A percentile compares a stretch with the other conserved stretches of the same genome.
Evolutionary conservation across 2,113 vertebrate genomes (phyloP).

Genomic region (Caranx melampygus): DNA sequence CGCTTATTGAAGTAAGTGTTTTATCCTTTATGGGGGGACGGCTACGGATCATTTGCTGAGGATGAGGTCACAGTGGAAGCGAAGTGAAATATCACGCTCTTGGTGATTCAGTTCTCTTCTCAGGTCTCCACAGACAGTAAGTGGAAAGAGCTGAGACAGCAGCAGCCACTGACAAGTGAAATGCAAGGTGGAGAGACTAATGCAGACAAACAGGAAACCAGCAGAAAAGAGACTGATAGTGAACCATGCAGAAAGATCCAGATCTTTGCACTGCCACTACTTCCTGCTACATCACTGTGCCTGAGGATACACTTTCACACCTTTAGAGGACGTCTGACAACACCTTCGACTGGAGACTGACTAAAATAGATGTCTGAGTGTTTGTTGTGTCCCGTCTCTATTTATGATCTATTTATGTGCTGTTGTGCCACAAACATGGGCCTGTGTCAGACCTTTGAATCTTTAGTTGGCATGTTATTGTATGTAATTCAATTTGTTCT

Average conservation of each 20-base stretch:
- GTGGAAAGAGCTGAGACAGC: constrained; percentile 28
- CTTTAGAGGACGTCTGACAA: constrained; percentile 69
- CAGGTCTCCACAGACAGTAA: constrained; percentile 13
- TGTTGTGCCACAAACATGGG: background rate
- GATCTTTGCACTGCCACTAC: constrained; percentile 36
- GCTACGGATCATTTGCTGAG: constrained; percentile 24
- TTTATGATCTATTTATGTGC: constrained; percentile 29
- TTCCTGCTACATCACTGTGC: constrained; percentile 59
- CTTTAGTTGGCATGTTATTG: background rate
- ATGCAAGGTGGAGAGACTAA: background rate
- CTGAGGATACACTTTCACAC: constrained; percentile 66
- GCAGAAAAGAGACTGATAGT: constrained; percentile 13
- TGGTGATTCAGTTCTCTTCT: constrained; percentile 22
- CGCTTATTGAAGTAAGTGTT: constrained; percentile 12
- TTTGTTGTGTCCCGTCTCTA: constrained; percentile 9
- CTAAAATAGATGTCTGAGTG: constrained; percentile 52
- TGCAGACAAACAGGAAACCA: constrained; percentile 50
- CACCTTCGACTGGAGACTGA: constrained; percentile 42
- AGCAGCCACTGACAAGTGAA: background rate
- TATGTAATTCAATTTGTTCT: background rate
- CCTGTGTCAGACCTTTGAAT: constrained; percentile 1
- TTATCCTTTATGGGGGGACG: constrained; percentile 43
- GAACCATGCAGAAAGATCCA: constrained; percentile 40
- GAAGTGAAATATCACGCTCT: constrained; percentile 30
- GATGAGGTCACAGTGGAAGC: constrained; percentile 48